Percentiles rank a stretch among this genome's conserved stretches.
Evolutionary conservation across 2,888 invertebrate species (phyloP).

Genomic region (Drosophila merina): DNA sequence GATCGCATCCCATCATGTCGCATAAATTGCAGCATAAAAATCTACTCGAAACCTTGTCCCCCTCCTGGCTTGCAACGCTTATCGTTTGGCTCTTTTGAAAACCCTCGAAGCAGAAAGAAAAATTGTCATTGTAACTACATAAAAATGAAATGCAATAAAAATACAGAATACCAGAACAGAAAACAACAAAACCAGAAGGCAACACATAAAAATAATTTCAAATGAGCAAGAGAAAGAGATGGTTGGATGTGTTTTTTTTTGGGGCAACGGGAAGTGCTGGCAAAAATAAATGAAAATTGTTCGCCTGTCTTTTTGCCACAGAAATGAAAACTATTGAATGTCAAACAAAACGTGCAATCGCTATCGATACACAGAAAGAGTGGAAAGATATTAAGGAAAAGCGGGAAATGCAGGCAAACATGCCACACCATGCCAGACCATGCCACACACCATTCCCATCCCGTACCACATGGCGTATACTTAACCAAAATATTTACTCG

Average conservation of each 20-base stretch:
- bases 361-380: constrained; percentile 47
- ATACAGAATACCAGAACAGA: constrained; percentile 58
- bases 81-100: constrained; percentile 56
- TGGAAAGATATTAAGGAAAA: constrained; percentile 25
- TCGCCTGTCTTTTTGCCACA: constrained; percentile 43
- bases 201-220: constrained; percentile 73
- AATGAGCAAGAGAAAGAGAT: constrained; percentile 52
- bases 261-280: constrained; percentile 16
- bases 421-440: too few species aligned
- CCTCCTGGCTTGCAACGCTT: constrained; percentile 25
- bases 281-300: constrained; percentile 49
- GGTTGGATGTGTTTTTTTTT: background rate
- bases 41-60: background rate
- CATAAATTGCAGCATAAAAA: constrained; percentile 69
- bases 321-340: constrained; percentile 72
- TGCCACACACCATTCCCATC: too few species aligned
- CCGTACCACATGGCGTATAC: constrained; percentile 57
- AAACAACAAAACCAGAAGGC: constrained; percentile 39
- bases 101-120: constrained; percentile 54
- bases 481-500: constrained; percentile 70
- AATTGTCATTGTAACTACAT: constrained; percentile 74
- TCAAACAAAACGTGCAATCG: constrained; percentile 69
- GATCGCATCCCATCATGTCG: constrained; percentile 44
- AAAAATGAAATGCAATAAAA: constrained; percentile 73
- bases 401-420: background rate